These are phyloP conservation scores for Neosilurus hyrtlii DNA, from an alignment of 2,797 vertebrate genomes.

Conservation along the genomic window DNA sequence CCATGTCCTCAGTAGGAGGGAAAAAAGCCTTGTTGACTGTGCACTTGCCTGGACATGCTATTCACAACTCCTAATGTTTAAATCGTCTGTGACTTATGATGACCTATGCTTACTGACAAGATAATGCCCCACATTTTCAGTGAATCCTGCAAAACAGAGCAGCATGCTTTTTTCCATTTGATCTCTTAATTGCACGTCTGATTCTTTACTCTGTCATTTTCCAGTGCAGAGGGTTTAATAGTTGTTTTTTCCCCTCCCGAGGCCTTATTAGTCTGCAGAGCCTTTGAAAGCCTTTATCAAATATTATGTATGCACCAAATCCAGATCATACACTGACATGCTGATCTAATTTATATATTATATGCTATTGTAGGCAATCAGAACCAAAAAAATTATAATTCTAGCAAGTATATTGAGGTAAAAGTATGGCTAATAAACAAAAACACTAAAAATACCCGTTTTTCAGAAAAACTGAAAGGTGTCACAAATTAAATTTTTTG, in stretches of 20 bases:
- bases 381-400: too few relatives aligned
- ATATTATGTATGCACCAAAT: conserved; percentile 20
- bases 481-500: too few relatives aligned
- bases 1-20: conserved; percentile 30
- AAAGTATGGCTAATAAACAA: too few relatives aligned
- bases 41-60: conserved; percentile 28
- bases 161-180: conserved; percentile 26
- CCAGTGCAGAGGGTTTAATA: background rate
- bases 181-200: conserved; percentile 37
- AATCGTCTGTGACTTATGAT: conserved; percentile 41
- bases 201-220: conserved; percentile 2
- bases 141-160: conserved; percentile 7
- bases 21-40: conserved; percentile 14
- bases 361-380: too few relatives aligned
- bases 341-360: background rate
- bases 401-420: too few relatives aligned
- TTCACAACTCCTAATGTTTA: conserved; percentile 42
- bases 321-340: background rate
- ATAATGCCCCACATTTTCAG: conserved; percentile 23
- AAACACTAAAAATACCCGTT: too few relatives aligned
- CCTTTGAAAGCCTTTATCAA: background rate
- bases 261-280: conserved; percentile 7
- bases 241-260: background rate
- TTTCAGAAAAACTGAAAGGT: too few relatives aligned
- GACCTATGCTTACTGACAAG: conserved; percentile 33